These are phyloP conservation scores for Chaetorhynchus papuensis DNA, from an alignment of 2,113 vertebrate species.

Conservation along the genomic window DNA sequence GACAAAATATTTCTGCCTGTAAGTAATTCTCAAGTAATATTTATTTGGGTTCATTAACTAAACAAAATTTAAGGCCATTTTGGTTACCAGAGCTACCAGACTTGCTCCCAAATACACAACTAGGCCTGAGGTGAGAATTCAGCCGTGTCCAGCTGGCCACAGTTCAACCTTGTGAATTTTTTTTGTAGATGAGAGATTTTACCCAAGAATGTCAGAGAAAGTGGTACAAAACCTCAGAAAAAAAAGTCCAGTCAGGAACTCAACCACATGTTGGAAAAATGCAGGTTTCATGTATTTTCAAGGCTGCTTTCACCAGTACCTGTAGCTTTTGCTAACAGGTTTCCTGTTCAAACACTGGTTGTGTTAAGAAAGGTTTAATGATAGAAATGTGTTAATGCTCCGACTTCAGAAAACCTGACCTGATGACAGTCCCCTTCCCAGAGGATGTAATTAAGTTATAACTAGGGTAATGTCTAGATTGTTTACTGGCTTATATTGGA, in stretches of 20 bases:
- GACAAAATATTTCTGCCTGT: neutral
- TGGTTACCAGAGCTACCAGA: neutral
- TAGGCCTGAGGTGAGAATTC: neutral
- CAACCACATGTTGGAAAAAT: neutral
- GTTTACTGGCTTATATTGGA: neutral
- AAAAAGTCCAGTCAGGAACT: neutral
- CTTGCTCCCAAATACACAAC: neutral
- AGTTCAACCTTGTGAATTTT: neutral
- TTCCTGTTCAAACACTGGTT: neutral
- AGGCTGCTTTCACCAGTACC: neutral
- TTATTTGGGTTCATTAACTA: neutral
- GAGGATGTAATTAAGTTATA: neutral
- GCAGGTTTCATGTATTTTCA: neutral
- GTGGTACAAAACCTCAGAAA: neutral
- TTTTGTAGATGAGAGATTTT: neutral
- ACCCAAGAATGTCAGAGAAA: neutral
- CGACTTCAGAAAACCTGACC: neutral
- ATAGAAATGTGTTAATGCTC: neutral
- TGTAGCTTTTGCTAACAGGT: neutral
- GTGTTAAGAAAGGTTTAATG: neutral
- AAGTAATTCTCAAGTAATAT: neutral
- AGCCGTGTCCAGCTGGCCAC: neutral
- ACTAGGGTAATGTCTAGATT: neutral
- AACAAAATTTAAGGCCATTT: neutral
- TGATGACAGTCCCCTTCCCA: neutral